These are phyloP conservation scores for Heliconius congener DNA, from an alignment of 1,140 invertebrate species.

Conservation along the genomic window DNA sequence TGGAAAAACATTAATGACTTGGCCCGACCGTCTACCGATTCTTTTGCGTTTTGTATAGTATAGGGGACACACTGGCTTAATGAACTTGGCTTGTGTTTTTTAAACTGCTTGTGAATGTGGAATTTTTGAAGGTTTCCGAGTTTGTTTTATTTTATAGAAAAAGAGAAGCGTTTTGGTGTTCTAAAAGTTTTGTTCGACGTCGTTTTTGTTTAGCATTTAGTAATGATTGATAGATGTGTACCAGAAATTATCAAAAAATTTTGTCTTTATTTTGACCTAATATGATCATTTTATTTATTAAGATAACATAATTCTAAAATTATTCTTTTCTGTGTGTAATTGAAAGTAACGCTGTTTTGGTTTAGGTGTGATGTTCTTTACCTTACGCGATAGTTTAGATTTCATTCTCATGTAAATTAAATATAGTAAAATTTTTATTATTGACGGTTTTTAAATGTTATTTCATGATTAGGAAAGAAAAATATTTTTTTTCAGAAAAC, in stretches of 20 bases:
- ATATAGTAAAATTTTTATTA: too few relatives aligned
- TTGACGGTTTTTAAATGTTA: too few relatives aligned
- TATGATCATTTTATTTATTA: neutral
- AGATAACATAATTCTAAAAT: too few relatives aligned
- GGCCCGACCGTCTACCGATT: conserved; percentile 49
- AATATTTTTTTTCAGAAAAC: too few relatives aligned
- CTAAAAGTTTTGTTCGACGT: neutral
- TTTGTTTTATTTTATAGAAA: neutral
- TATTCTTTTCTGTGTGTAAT: too few relatives aligned
- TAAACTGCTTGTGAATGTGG: conserved; percentile 21
- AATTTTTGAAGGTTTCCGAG: neutral
- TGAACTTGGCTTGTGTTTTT: conserved; percentile 35
- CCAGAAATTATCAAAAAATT: neutral
- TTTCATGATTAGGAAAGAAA: too few relatives aligned
- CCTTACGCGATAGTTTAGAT: too few relatives aligned
- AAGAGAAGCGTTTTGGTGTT: neutral
- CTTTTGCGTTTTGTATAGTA: conserved; percentile 49
- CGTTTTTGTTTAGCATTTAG: neutral
- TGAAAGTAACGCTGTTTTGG: too few relatives aligned
- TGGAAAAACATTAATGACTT: conserved; percentile 76
- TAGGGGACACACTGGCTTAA: conserved; percentile 28
- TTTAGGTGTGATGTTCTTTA: too few relatives aligned
- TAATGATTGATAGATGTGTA: neutral
- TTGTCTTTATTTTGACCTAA: too few relatives aligned
- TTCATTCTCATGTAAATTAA: too few relatives aligned